phyloP scores from a whole-genome alignment of 92 coral and sea anemone species.

The Epizoanthus illoricatus region DNA sequence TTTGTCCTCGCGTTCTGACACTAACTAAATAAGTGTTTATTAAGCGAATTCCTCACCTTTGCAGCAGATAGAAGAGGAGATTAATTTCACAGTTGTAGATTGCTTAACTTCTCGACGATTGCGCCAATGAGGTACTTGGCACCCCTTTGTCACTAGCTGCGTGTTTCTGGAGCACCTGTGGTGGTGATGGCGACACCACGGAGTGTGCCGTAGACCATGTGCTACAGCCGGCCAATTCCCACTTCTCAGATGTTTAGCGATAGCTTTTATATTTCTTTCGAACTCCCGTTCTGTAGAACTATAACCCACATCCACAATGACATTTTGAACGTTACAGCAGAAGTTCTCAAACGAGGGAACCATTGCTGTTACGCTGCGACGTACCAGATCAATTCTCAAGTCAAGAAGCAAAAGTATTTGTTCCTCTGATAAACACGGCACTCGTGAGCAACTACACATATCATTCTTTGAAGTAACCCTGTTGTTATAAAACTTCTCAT shows the following conservation, averaged over 20 bases:
- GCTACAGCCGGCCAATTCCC: constrained; percentile 21
- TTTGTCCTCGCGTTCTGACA: background rate
- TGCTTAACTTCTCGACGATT: constrained; percentile 27
- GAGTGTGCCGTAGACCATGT: background rate
- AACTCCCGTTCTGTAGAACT: constrained; percentile 12
- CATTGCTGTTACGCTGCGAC: background rate
- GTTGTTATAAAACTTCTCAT: constrained; percentile 8
- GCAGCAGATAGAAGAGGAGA: background rate
- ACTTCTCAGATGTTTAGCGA: background rate
- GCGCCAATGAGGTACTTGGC: background rate
- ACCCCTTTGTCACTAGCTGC: constrained; percentile 7
- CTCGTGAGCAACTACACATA: constrained; percentile 17
- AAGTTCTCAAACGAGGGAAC: constrained; percentile 22
- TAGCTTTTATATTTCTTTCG: background rate
- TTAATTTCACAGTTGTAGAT: background rate
- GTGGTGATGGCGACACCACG: constrained; percentile 34
- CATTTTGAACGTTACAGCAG: constrained; percentile 22
- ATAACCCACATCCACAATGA: constrained; percentile 21
- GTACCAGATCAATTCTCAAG: constrained; percentile 24
- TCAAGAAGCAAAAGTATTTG: constrained; percentile 26
- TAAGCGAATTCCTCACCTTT: constrained; percentile 17
- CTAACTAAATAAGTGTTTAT: background rate
- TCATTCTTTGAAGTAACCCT: constrained; percentile 3
- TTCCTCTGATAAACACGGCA: constrained; percentile 37
- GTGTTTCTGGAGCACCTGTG: constrained; percentile 23